phyloP scores from a whole-genome alignment of 2,113 vertebrate species.

The Octodon degus region DNA sequence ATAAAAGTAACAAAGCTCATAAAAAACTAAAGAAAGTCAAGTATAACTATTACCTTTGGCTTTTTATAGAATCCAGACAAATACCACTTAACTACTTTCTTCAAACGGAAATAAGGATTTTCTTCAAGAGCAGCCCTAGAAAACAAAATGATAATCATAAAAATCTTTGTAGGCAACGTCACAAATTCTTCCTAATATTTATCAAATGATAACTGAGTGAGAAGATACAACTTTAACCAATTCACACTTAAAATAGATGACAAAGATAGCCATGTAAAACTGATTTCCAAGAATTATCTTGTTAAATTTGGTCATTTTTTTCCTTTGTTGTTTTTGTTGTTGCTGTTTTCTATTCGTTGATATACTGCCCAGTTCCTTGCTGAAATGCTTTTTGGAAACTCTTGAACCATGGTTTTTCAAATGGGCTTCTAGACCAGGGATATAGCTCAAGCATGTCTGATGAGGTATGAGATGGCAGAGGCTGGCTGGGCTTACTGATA shows the following conservation, averaged over 20 bases:
- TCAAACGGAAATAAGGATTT: slow-evolving; percentile 97
- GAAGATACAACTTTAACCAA: slow-evolving; percentile 29
- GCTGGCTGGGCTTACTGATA: not conserved
- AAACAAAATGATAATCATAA: slow-evolving; percentile 63
- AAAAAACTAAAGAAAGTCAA: slow-evolving; percentile 57
- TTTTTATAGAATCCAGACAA: slow-evolving; percentile 99
- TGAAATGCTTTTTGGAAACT: slow-evolving; percentile 31
- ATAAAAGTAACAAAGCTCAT: slow-evolving; percentile 14
- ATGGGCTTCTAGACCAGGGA: not conserved
- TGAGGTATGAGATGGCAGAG: not conserved
- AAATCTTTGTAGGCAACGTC: not conserved
- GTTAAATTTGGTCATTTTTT: slow-evolving; percentile 7
- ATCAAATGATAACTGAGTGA: slow-evolving; percentile 15
- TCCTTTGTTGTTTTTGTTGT: not conserved
- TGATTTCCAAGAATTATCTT: slow-evolving; percentile 15
- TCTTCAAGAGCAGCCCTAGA: slow-evolving; percentile 96
- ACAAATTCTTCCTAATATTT: slow-evolving; percentile 40
- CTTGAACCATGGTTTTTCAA: slow-evolving; percentile 31
- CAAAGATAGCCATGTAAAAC: slow-evolving; percentile 34
- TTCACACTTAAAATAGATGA: slow-evolving; percentile 58
- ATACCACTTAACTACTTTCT: slow-evolving; percentile 99
- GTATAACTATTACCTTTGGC: slow-evolving; percentile 91
- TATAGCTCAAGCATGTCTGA: not conserved
- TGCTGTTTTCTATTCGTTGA: slow-evolving; percentile 14
- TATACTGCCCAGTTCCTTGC: not conserved